Evolutionary conservation across 2,888 invertebrate species (phyloP).

Genomic region (Sinelater perroti): DNA sequence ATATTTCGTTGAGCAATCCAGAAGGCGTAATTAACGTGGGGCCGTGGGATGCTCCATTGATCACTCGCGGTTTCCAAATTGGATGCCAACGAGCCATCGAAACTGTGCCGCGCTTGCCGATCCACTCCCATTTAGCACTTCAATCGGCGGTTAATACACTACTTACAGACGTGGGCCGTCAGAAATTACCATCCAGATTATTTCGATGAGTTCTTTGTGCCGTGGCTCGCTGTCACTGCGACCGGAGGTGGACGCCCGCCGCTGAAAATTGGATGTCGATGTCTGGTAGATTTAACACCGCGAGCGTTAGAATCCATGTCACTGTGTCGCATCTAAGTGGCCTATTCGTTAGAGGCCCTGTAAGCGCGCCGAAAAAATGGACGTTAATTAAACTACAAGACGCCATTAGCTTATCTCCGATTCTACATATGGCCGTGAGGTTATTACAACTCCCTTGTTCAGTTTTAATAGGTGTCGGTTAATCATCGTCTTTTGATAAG

Average conservation of each 20-base stretch:
- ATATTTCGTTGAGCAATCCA: no score
- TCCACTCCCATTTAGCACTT: background rate
- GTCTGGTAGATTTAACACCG: slow-evolving; percentile 5
- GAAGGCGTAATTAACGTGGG: no score
- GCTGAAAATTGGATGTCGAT: background rate
- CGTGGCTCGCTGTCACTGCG: background rate
- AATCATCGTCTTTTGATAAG: slow-evolving; percentile 23
- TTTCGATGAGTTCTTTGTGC: background rate
- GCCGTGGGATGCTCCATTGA: no score
- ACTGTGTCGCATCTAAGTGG: slow-evolving; percentile 12
- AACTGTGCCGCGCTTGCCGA: no score
- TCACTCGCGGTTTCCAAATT: no score
- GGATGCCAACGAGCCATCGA: no score
- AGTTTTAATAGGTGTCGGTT: slow-evolving; percentile 16
- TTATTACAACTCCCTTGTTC: slow-evolving; percentile 21
- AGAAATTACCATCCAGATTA: background rate
- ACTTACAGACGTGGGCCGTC: background rate
- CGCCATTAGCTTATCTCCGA: slow-evolving; percentile 20
- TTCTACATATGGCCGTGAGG: slow-evolving; percentile 14
- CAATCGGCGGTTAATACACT: background rate
- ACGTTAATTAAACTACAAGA: slow-evolving; percentile 21
- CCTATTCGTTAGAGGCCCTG: slow-evolving; percentile 2
- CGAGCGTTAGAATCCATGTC: slow-evolving; percentile 9
- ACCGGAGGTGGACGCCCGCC: slow-evolving; percentile 5
- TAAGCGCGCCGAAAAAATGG: slow-evolving; percentile 11